Evolutionary conservation across 2,888 invertebrate species (phyloP).

Genomic region (Lapara coniferarum): DNA sequence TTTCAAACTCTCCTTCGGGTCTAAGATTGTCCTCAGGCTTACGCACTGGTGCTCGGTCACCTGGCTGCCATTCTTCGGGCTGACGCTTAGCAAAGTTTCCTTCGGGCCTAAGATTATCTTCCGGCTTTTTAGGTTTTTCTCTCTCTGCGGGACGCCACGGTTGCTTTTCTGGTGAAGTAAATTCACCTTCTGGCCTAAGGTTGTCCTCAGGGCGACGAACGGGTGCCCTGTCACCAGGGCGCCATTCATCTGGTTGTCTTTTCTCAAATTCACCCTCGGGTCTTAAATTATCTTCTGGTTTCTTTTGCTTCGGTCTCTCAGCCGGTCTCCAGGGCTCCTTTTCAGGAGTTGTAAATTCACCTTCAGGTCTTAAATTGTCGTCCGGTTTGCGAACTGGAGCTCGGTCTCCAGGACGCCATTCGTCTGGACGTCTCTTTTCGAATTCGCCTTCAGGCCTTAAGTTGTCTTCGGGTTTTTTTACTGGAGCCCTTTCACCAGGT

Average conservation of each 20-base stretch:
- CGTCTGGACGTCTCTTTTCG: slow-evolving; percentile 69
- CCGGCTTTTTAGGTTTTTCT: slow-evolving; percentile 75
- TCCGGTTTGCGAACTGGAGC: slow-evolving; percentile 59
- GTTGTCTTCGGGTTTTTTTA: slow-evolving; percentile 78
- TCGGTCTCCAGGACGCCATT: slow-evolving; percentile 67
- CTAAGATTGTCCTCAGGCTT: slow-evolving; percentile 79
- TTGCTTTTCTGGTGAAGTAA: slow-evolving; percentile 59
- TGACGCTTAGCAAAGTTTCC: slow-evolving; percentile 56
- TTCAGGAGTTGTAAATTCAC: slow-evolving; percentile 82
- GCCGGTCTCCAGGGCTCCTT: slow-evolving; percentile 70
- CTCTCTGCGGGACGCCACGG: slow-evolving; percentile 75
- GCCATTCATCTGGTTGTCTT: slow-evolving; percentile 66
- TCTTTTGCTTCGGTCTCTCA: slow-evolving; percentile 71
- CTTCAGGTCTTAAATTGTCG: slow-evolving; percentile 83
- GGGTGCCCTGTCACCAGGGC: slow-evolving; percentile 65
- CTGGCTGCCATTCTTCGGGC: slow-evolving; percentile 65
- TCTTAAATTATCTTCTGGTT: slow-evolving; percentile 79
- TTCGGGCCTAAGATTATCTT: slow-evolving; percentile 80
- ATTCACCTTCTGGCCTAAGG: slow-evolving; percentile 81
- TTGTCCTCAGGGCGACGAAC: slow-evolving; percentile 73
- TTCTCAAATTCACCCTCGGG: slow-evolving; percentile 76
- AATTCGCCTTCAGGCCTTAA: slow-evolving; percentile 75
- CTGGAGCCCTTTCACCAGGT: slow-evolving; percentile 76
- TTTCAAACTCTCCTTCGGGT: slow-evolving; percentile 74
- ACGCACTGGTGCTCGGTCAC: slow-evolving; percentile 62